Evolutionary conservation across 2,888 invertebrate species (phyloP), one percentile per base, ranked within the genome.

Genomic region (Atherix ibis): DNA sequence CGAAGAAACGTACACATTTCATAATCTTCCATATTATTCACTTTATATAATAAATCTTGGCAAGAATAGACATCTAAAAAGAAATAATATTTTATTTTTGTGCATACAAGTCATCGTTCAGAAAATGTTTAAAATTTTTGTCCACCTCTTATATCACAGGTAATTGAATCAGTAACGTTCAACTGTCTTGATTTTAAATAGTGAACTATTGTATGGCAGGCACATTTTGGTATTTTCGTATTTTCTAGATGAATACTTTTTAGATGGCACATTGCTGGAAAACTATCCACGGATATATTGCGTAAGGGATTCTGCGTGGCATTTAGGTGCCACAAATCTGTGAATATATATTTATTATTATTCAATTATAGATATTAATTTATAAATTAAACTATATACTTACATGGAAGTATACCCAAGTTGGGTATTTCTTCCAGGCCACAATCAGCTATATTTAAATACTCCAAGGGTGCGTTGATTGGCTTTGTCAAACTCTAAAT

Each of bases 201-300:
- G 34, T 49, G 47, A 38, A 50, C 47, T 28, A 53, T 48, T 44
- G 52, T 52, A 40, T 57, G 55, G 43, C 59, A 58, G 36, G 43
- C 43, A 43, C 55, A 53, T 31, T 46, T 39, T 40, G 50, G 45
- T 26, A 61, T 41, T 38, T 46, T 33, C 6, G 54, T 52, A 37
- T 50, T 48, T 32, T 50, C 51, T 46, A 68, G 47, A 49, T 76
- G 73, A 25, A 79, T 64, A 40, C 59, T 63, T 38, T 58, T 58
- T 18, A 79, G 56, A 38, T 67, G 67, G 51, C 79, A 79, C 59
- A 74, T 66, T 3, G 65, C 56, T 1, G 74, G 71, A 42, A 79
- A 63, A 34, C 70, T 67, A 17, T 63, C 55, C 4, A 70, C 60
- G 4, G 44, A 46, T 18, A 58, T 48, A 17, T 53, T 43, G 19